Percentiles rank a stretch among this genome's conserved stretches.
These are phyloP conservation scores for Arion vulgaris DNA, from an alignment of 1,140 invertebrate genomes.

Conservation along the genomic window DNA sequence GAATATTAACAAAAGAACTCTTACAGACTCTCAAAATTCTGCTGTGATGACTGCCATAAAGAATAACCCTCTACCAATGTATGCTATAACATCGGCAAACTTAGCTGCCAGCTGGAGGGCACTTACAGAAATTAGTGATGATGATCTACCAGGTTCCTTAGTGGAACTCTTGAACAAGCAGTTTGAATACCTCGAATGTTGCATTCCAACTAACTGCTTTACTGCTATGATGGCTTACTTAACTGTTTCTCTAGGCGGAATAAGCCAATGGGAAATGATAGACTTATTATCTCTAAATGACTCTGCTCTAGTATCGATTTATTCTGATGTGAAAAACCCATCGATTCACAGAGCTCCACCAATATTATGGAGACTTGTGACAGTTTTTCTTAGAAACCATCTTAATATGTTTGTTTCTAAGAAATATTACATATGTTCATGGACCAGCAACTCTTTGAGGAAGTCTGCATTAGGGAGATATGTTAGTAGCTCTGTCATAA, in stretches of 20 bases:
- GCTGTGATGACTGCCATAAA: background rate
- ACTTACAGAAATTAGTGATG: background rate
- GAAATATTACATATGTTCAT: slow-evolving; percentile 12
- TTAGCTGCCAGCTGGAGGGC: slow-evolving; percentile 7
- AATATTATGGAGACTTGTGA: slow-evolving; percentile 22
- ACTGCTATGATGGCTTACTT: slow-evolving; percentile 34
- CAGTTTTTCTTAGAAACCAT: background rate
- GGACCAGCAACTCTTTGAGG: slow-evolving; percentile 26
- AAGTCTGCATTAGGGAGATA: slow-evolving; percentile 26
- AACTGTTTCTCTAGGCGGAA: slow-evolving; percentile 11
- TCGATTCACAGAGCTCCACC: slow-evolving; percentile 31
- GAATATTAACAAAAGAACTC: background rate
- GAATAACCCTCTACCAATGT: slow-evolving; percentile 18
- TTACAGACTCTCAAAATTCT: slow-evolving; percentile 16
- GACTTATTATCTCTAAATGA: slow-evolving; percentile 36
- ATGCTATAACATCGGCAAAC: background rate
- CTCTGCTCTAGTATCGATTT: slow-evolving; percentile 16
- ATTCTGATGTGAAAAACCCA: slow-evolving; percentile 22
- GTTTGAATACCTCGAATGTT: background rate
- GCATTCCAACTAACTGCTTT: slow-evolving; percentile 19
- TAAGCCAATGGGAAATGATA: slow-evolving; percentile 20
- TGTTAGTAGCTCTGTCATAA: background rate
- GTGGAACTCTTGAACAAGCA: slow-evolving; percentile 15
- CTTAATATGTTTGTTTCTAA: slow-evolving; percentile 15
- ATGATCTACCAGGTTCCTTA: slow-evolving; percentile 22